phyloP scores from a whole-genome alignment of 2,113 vertebrate species.

The Saimiri boliviensis region DNA sequence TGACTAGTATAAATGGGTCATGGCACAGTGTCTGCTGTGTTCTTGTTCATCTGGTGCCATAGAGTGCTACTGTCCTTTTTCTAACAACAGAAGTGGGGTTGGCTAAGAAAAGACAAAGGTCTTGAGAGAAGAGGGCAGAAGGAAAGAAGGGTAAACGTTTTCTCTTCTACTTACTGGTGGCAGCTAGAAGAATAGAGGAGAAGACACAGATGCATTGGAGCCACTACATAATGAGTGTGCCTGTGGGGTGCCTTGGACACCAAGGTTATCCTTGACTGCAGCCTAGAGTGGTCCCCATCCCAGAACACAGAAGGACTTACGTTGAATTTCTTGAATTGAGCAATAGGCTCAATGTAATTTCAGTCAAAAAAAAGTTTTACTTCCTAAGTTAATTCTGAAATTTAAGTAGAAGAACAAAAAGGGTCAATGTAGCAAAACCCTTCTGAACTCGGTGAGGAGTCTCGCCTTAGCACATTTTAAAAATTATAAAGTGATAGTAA shows the following conservation, averaged over 20 bases:
- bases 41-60: not conserved
- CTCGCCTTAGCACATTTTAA: not conserved
- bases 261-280: not conserved
- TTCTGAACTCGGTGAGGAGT: not conserved
- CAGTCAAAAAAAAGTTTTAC: not conserved
- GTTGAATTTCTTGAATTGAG: not conserved
- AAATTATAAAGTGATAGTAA: not conserved
- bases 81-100: not conserved
- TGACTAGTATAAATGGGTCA: not conserved
- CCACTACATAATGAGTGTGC: not conserved
- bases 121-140: not conserved
- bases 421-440: not conserved
- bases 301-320: not conserved
- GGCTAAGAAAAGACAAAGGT: not conserved
- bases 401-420: constrained; percentile 9
- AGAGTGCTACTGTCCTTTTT: not conserved
- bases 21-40: accelerated
- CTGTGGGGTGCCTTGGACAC: not conserved
- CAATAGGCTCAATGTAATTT: not conserved
- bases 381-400: not conserved
- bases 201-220: not conserved
- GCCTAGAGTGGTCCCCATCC: not conserved
- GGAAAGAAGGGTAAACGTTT: not conserved
- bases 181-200: not conserved
- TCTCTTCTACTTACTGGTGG: not conserved